These are phyloP conservation scores for Hyles vespertilio DNA, from an alignment of 1,140 invertebrate species.

Conservation along the genomic window DNA sequence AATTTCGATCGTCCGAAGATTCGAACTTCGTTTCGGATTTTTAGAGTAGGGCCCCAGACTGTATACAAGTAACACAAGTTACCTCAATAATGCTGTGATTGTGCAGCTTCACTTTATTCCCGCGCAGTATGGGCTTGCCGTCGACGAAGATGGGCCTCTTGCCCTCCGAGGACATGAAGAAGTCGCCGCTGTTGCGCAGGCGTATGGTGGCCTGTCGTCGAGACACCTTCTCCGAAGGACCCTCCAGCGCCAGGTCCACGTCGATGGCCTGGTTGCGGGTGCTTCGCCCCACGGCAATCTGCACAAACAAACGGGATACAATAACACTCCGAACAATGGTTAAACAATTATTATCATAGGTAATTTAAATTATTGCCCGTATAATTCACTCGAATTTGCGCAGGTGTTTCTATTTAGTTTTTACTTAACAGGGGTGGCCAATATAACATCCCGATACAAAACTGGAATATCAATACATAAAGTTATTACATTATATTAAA, in stretches of 20 bases:
- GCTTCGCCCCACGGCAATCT: slow-evolving; percentile 94
- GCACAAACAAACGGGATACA: slow-evolving; percentile 24
- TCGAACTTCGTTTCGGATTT: too few species aligned
- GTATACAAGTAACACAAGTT: slow-evolving; percentile 33
- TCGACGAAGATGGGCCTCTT: slow-evolving; percentile 96
- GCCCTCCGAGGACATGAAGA: slow-evolving; percentile 96
- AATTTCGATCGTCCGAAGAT: too few species aligned
- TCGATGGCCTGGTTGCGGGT: slow-evolving; percentile 94
- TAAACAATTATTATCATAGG: too few species aligned
- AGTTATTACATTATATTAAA: too few species aligned
- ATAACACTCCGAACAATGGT: not conserved
- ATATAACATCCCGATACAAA: too few species aligned
- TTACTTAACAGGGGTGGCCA: too few species aligned
- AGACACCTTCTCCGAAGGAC: slow-evolving; percentile 90
- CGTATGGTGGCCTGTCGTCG: slow-evolving; percentile 92
- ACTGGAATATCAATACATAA: too few species aligned
- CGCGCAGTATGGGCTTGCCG: slow-evolving; percentile 89
- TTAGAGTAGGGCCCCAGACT: too few species aligned
- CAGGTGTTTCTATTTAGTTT: too few species aligned
- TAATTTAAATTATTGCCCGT: not conserved
- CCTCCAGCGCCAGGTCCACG: slow-evolving; percentile 95
- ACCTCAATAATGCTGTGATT: slow-evolving; percentile 98
- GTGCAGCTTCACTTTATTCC: slow-evolving; percentile 91
- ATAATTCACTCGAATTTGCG: too few species aligned
- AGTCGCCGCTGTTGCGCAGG: slow-evolving; percentile 93